Base-by-base conservation (phyloP, 2,888 invertebrate species). In the Heliconius aoede region DNA sequence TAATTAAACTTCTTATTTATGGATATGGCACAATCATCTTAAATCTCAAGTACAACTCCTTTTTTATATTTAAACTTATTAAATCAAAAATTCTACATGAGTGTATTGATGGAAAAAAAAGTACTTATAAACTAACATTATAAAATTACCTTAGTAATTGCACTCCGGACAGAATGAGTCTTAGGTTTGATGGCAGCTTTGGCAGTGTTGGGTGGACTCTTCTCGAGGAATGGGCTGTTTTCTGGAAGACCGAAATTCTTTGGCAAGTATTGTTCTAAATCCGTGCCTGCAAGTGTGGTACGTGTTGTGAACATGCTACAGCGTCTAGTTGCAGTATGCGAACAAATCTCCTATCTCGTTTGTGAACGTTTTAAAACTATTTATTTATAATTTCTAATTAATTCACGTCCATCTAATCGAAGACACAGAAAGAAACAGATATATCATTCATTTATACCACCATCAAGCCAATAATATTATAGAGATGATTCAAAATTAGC, bases 171-270 rank as follows among this genome's bases (percentile, higher is more conserved):
- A 1, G 91, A 84, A 21, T 87, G 88, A 32, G 85, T 82, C 81
- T 93, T 95, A 75, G 88, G 88, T 83, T 90, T 94, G 61, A 85
- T 91, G 82, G 87, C 86, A 78, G 86, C 87, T 85, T 88, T 95
- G 82, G 90, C 93, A 64, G 94, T 90, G 76, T 88, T 81, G 26
- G 95, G 94, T 15, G 95, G 94, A 83, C 91, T 92, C 87, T 94
- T 94, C 86, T 94, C 94, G 81, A 92, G 84, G 86, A 92, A 92
- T 40, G 94, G 93, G 85, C 92, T 94, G 87, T 92, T 90, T 83
- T 95, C 92, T 79, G 96, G 95, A 81, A 95, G 90, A 82, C 95
- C 95, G 88, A 95, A 95, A 88, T 95, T 95, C 90, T 95, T 95
- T 86, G 96, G 96, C 89, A 95, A 89, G 88, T 94, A 96, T 85